A percentile compares a stretch with the other conserved stretches of the same genome.
Evolutionary conservation across 2,797 vertebrate genomes (phyloP).

Genomic region (Siniperca scherzeri): DNA sequence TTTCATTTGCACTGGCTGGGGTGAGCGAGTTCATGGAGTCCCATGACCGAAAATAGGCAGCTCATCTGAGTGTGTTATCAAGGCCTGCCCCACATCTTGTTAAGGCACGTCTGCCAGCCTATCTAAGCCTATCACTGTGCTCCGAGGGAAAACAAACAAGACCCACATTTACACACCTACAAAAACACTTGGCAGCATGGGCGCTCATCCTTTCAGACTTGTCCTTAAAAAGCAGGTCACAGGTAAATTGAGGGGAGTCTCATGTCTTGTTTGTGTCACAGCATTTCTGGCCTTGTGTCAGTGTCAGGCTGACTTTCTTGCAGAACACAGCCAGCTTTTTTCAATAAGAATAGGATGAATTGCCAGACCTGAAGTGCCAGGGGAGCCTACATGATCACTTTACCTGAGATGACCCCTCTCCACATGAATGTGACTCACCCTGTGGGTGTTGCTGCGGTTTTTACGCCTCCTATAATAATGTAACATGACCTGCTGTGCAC

Average conservation of each 20-base stretch:
- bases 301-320: constrained; percentile 47
- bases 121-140: constrained; percentile 72
- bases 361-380: constrained; percentile 40
- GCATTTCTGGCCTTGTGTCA: constrained; percentile 29
- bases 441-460: constrained; percentile 48
- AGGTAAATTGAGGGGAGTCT: constrained; percentile 61
- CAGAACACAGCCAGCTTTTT: constrained; percentile 46
- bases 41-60: constrained; percentile 76
- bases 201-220: constrained; percentile 59
- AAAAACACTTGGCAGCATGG: constrained; percentile 67
- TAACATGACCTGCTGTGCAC: constrained; percentile 48
- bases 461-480: constrained; percentile 41
- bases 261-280: constrained; percentile 42
- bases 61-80: constrained; percentile 75
- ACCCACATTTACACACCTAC: constrained; percentile 52
- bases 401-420: constrained; percentile 73
- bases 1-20: constrained; percentile 62
- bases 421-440: constrained; percentile 55
- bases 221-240: constrained; percentile 78
- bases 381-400: constrained; percentile 55
- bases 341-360: constrained; percentile 62
- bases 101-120: constrained; percentile 77
- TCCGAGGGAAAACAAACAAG: constrained; percentile 76
- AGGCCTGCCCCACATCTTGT: constrained; percentile 78
- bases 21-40: constrained; percentile 74